Conservation (phyloP, 2,888 invertebrate genomes). For the Neria commutata region DNA sequence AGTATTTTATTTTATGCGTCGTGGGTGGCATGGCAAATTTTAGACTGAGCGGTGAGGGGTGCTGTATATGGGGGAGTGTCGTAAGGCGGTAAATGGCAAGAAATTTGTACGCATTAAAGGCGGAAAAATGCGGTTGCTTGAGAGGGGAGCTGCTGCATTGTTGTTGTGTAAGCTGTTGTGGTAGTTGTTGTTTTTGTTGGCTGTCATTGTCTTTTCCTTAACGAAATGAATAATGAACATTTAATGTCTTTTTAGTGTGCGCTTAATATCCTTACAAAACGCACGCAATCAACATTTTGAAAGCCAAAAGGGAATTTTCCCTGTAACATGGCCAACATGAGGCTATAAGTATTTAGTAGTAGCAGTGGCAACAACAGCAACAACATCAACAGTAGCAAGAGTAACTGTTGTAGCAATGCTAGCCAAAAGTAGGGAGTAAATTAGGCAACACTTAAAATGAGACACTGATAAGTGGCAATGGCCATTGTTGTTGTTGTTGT, state of each 20-base stretch:
- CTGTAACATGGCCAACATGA: no score
- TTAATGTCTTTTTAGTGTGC: constrained; percentile 39
- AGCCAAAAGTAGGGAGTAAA: constrained; percentile 30
- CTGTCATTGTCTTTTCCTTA: constrained; percentile 10
- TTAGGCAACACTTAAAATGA: constrained; percentile 46
- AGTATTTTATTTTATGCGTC: no score
- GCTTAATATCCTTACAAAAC: constrained; percentile 4
- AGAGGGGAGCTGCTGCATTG: neutral
- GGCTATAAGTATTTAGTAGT: no score
- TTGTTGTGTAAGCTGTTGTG: neutral
- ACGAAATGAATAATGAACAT: constrained; percentile 46
- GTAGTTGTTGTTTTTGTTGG: neutral
- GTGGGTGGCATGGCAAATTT: no score
- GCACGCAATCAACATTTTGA: constrained; percentile 4
- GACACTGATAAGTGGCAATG: constrained; percentile 30
- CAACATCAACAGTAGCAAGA: no score
- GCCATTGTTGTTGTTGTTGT: no score
- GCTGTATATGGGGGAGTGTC: no score
- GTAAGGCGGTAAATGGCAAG: neutral
- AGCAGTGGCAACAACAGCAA: no score
- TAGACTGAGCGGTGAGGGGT: no score
- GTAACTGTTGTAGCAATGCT: no score
- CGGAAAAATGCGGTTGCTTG: neutral
- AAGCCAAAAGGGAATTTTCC: no score
- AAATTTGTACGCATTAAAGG: neutral